These are phyloP conservation scores for Zygogramma bicolorata DNA, from an alignment of 2,888 invertebrate species.

Conservation along the genomic window DNA sequence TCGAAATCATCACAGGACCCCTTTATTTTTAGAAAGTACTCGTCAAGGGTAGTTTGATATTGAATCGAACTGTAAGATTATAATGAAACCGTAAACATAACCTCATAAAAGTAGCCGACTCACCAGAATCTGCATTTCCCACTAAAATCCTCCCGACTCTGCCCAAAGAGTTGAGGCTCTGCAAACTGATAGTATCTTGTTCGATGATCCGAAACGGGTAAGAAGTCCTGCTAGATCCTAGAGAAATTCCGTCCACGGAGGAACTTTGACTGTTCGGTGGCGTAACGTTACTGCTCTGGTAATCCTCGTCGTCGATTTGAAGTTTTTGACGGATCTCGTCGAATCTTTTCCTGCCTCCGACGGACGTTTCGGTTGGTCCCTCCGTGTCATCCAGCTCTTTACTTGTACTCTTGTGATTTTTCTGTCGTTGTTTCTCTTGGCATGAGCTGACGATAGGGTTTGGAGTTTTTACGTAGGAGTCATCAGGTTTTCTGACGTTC, in stretches of 20 bases:
- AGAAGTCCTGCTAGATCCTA: conserved; percentile 73
- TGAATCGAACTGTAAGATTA: no score
- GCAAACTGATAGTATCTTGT: conserved; percentile 87
- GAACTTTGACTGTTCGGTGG: conserved; percentile 83
- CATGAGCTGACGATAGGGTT: no score
- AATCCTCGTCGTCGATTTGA: conserved; percentile 88
- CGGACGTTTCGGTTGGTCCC: conserved; percentile 43
- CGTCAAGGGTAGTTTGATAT: no score
- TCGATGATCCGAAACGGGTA: conserved; percentile 90
- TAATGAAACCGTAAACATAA: no score
- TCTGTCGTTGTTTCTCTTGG: background rate
- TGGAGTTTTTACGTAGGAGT: background rate
- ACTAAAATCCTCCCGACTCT: conserved; percentile 84
- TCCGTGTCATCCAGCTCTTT: conserved; percentile 36
- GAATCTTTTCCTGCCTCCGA: conserved; percentile 78
- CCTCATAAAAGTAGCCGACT: no score
- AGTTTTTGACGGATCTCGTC: conserved; percentile 87
- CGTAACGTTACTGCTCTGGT: conserved; percentile 64
- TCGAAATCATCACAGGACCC: no score
- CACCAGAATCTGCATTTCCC: conserved; percentile 64
- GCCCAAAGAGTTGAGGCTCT: conserved; percentile 90
- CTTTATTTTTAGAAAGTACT: no score
- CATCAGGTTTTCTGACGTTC: background rate
- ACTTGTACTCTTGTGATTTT: background rate
- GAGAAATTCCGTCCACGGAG: conserved; percentile 83